Base-by-base conservation (phyloP, 2,888 invertebrate genomes). In the Cerceris rybyensis region DNA sequence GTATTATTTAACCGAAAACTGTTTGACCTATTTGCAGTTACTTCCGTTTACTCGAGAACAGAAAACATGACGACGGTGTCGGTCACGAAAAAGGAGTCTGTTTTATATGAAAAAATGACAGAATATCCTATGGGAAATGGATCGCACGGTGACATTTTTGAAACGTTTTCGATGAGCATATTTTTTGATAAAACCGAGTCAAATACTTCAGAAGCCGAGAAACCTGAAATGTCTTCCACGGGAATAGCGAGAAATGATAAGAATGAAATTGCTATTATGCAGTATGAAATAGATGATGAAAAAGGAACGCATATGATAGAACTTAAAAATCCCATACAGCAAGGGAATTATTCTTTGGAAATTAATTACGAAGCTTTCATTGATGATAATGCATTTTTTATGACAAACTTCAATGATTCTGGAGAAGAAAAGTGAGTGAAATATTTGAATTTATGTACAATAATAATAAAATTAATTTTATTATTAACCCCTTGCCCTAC, bases 331-430 rank as follows among this genome's bases (percentile, higher is more conserved):
- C 63, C 74, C 0, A 77, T 91, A 5, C 65, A 65, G 6, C 17
- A 54, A 1, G 91, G 91, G 61, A 72, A 65, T 54, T 91, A 91
- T 75, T 80, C 72, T 11, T 67, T 91, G 67, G 87, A 88, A 70
- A 87, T 91, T 54, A 85, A 88, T 66, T 91, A 90, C 66, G 85
- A 91, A 59, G 70, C 81, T 49, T 9, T 28, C 13, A 65, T 75
- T 8, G 66, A 83, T 5, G 78, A 77, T 0, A 67, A 61, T 14
- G 68, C 67, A 8, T 70, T 83, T 59, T 85, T 81, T 39, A 28
- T 73, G 7, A 65, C 69, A 4, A 76, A 73, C 54, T 76, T 61
- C 16, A 64, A 11, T 46, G 39, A 75, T 0, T 52, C 68, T 2
- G 55, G 50, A 0, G 54, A 74, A 11, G 65, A 55, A 61, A 74